These are phyloP conservation scores for Malaclemys terrapin DNA, from an alignment of 2,113 vertebrate species.

Conservation along the genomic window DNA sequence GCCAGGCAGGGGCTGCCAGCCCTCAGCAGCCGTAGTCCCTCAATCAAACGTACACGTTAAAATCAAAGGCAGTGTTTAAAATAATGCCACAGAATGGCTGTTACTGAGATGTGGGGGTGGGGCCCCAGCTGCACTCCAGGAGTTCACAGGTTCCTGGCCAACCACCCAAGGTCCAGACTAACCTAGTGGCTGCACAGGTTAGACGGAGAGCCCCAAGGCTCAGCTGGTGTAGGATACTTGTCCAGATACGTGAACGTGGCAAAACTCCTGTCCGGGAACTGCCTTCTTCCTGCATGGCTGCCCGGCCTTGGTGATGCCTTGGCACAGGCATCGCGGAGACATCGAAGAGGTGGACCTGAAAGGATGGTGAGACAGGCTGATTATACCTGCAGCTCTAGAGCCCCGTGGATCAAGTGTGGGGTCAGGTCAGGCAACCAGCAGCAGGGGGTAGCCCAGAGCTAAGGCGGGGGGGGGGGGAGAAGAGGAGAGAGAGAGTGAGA, in stretches of 20 bases:
- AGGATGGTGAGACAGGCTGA: not conserved
- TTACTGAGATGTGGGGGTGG: too few relatives aligned
- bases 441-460: not conserved
- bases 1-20: not conserved
- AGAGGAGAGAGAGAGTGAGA: not conserved
- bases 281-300: constrained; percentile 84
- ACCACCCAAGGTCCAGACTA: not conserved
- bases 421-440: not conserved
- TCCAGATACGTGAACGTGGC: constrained; percentile 76
- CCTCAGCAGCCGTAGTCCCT: not conserved
- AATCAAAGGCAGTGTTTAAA: not conserved
- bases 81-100: too few relatives aligned
- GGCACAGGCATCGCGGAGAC: constrained; percentile 74
- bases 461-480: not conserved
- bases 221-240: constrained; percentile 34
- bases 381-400: not conserved
- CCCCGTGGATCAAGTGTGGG: not conserved
- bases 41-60: not conserved
- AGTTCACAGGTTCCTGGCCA: too few relatives aligned
- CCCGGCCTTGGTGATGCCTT: constrained; percentile 78
- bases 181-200: too few relatives aligned
- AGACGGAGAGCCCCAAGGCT: not conserved
- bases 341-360: constrained; percentile 57
- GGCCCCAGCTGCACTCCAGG: not conserved
- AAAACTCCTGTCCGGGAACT: constrained; percentile 77